Evolutionary conservation across 1,140 invertebrate species (phyloP).

Genomic region (Bombus superbus): DNA sequence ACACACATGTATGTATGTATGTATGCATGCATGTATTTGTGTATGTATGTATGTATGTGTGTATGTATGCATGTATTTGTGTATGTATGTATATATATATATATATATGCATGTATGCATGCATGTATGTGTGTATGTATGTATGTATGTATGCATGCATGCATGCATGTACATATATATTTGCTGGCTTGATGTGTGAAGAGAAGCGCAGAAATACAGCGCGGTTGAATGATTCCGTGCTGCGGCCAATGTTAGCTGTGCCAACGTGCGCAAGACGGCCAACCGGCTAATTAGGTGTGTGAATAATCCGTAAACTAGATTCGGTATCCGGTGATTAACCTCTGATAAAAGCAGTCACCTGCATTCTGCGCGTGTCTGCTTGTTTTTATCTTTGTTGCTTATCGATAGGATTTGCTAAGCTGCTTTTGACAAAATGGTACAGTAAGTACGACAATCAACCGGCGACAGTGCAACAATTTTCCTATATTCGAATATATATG

Average conservation of each 20-base stretch:
- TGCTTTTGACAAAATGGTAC: not conserved
- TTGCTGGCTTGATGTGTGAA: not conserved
- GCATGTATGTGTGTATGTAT: no score
- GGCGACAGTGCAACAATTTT: no score
- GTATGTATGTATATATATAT: no score
- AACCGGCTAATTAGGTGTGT: constrained; percentile 61
- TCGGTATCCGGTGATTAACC: constrained; percentile 26
- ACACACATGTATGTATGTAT: no score
- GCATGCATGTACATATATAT: no score
- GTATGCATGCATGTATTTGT: no score
- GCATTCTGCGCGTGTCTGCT: not conserved
- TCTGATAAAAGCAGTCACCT: not conserved
- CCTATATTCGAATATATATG: no score
- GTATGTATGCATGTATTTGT: no score
- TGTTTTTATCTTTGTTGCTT: not conserved
- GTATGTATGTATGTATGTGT: no score
- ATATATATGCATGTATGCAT: no score
- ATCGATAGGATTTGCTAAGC: not conserved
- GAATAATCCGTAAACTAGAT: constrained; percentile 65
- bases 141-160: no score
- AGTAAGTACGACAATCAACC: no score
- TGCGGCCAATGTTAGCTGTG: not conserved
- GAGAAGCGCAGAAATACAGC: constrained; percentile 16
- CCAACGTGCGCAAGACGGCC: constrained; percentile 25
- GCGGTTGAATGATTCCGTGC: constrained; percentile 1